These are phyloP conservation scores for Pangasianodon gigas DNA, from an alignment of 2,113 vertebrate species.

Conservation along the genomic window DNA sequence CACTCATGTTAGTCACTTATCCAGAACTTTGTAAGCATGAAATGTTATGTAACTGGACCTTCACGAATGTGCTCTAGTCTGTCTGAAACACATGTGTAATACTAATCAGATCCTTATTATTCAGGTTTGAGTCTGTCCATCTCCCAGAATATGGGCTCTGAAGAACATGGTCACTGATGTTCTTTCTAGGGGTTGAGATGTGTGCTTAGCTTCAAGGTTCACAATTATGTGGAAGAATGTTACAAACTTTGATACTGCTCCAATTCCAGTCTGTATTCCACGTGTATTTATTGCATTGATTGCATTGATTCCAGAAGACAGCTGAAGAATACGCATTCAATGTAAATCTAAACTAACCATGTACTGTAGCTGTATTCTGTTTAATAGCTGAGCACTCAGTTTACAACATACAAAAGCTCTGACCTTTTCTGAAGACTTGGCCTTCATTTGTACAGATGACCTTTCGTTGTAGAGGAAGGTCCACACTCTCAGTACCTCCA, in stretches of 20 bases:
- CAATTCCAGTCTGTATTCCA: not conserved
- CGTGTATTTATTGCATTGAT: not conserved
- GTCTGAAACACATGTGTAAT: no score
- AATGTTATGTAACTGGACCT: no score
- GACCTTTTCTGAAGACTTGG: constrained; percentile 52
- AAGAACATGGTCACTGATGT: not conserved
- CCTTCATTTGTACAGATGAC: constrained; percentile 48
- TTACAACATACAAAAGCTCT: constrained; percentile 36
- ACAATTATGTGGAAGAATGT: not conserved
- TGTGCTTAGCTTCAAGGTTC: not conserved
- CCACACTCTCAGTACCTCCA: not conserved
- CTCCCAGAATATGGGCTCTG: not conserved
- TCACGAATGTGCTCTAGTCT: no score
- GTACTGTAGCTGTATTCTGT: not conserved
- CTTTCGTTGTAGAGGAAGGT: constrained; percentile 43
- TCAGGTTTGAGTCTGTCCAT: no score
- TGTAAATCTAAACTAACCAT: not conserved
- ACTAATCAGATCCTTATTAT: no score
- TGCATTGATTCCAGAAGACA: not conserved
- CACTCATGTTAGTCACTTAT: no score
- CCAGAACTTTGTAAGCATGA: no score
- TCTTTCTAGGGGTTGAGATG: not conserved
- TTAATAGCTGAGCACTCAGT: constrained; percentile 18
- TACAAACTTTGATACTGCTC: not conserved
- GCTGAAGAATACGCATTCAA: not conserved